These are phyloP conservation scores for Peromyscus polionotus DNA, from an alignment of 2,113 vertebrate genomes.

Conservation along the genomic window DNA sequence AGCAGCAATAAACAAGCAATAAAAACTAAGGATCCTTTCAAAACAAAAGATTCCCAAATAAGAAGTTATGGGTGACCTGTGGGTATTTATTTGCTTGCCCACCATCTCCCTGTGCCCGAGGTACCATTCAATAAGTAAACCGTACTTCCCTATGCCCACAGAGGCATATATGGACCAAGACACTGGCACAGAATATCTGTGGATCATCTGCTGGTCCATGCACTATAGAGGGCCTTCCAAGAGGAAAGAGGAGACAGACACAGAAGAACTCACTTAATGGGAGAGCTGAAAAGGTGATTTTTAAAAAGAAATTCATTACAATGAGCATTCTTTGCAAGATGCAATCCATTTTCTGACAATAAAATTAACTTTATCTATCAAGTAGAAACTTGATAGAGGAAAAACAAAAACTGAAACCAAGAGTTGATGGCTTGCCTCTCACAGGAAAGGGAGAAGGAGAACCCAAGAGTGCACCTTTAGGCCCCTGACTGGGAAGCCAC, in stretches of 20 bases:
- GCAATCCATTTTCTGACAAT: slow-evolving; percentile 50
- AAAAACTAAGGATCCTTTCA: neutral
- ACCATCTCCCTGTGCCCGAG: neutral
- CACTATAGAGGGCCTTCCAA: neutral
- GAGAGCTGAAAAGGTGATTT: neutral
- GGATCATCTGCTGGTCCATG: neutral
- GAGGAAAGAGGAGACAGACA: neutral
- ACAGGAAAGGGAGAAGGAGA: slow-evolving; percentile 16
- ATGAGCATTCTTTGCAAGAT: slow-evolving; percentile 54
- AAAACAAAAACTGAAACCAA: neutral
- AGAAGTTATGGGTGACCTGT: neutral
- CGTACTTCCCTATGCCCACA: neutral
- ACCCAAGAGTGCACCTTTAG: neutral
- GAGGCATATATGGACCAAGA: neutral
- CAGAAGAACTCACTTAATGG: neutral
- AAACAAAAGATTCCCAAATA: slow-evolving; percentile 17
- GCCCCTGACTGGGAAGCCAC: slow-evolving; percentile 8
- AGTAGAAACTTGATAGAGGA: neutral
- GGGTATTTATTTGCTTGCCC: neutral
- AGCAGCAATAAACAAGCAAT: neutral
- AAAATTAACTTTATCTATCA: slow-evolving; percentile 46
- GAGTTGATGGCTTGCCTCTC: neutral
- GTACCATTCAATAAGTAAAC: neutral
- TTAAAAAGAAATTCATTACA: slow-evolving; percentile 54
- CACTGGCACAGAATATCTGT: neutral